Evolutionary conservation across 2,113 vertebrate genomes (phyloP).

Genomic region (Gymnogyps californianus): DNA sequence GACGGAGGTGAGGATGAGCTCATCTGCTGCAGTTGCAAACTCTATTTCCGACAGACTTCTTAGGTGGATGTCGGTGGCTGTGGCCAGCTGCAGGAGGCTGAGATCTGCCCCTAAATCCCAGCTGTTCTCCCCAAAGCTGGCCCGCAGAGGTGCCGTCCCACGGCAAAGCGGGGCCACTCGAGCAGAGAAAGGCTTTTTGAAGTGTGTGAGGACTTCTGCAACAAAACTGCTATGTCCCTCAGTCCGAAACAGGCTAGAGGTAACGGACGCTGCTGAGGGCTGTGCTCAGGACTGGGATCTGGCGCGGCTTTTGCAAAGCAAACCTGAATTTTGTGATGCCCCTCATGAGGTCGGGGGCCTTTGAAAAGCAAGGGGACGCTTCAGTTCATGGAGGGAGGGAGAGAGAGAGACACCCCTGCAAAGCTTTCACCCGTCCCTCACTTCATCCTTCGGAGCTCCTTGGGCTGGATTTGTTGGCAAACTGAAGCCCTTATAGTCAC

Average conservation of each 20-base stretch:
- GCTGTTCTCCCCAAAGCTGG: neutral
- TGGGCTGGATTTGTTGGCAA: neutral
- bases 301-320: no score
- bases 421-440: no score
- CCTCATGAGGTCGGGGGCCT: neutral
- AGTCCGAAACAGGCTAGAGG: neutral
- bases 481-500: neutral
- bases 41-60: neutral
- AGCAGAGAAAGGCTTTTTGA: neutral
- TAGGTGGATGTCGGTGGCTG: neutral
- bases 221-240: fast-evolving
- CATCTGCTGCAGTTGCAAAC: neutral
- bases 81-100: neutral
- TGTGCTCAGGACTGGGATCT: neutral
- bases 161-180: no score
- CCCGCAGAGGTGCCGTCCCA: neutral
- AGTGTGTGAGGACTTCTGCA: neutral
- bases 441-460: neutral
- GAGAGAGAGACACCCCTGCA: neutral
- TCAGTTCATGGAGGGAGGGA: neutral
- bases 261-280: fast-evolving
- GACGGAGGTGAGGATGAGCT: neutral
- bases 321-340: neutral
- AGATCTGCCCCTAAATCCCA: neutral
- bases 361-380: neutral